Evolutionary conservation across 2,113 vertebrate genomes (phyloP), one percentile per base, ranked within the genome.

Genomic region (Panurus biarmicus): DNA sequence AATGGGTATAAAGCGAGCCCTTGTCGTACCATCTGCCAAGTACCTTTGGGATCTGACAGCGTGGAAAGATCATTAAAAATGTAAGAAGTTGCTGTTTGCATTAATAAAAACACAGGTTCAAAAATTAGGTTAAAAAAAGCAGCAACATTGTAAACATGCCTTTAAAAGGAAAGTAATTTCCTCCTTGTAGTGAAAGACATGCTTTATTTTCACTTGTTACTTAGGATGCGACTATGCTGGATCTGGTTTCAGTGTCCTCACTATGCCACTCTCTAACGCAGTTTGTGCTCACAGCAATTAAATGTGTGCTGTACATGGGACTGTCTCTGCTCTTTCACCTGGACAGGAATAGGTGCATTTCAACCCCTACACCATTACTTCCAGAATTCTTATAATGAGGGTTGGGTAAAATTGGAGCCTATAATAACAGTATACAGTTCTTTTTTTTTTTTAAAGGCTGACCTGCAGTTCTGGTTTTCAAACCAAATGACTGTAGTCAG

Each of bases 391-490:
- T 84, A 38, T 93, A 93, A 97, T 87, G 91, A 96, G 81, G 61
- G 60, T 15, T 45, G 85, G 28, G 69, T 89, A 92, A 96, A 97
- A 95, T 21, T 42, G 29, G 92, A 90, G 50, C 75, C 76, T 73
- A 24, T 85, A 90, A 81, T 92, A 92, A 87, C 70, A 96, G 73
- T 26, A 56, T 50, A 78, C 48, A 71, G 56, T 57, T 91, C 72
- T 75, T 88, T 93, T 93, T 95, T 95, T 85, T 93, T 95, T 95
- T 85, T 87, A 95, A 96, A 94, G 85, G 76, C 92, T 91, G 93
- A 96, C 95, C 97, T 92, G 75, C 87, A 96, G 78, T 90, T 95
- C 96, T 96, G 79, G 92, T 96, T 97, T 96, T 89, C 94, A 96
- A 97, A 94, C 92, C 91, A 85, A 96, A 96, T 67, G 81, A 96